Conservation (phyloP, 2,888 invertebrate genomes). For the Creontiades dilutus region DNA sequence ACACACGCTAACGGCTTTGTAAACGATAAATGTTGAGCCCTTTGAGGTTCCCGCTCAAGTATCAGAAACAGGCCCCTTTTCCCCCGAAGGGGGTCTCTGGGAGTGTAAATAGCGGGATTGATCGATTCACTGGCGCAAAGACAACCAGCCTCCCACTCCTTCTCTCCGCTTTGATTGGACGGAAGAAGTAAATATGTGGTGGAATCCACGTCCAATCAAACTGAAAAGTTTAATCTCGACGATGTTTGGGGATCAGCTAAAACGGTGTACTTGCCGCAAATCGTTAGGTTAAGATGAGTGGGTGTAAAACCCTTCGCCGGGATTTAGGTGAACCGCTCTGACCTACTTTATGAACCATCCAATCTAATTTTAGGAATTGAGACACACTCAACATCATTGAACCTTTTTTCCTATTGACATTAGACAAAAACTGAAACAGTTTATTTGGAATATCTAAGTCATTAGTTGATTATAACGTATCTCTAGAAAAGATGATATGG, state of each 20-base stretch:
- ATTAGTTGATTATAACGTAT: too few relatives aligned
- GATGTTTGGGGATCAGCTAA: background rate
- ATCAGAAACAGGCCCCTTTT: conserved; percentile 16
- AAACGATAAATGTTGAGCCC: conserved; percentile 12
- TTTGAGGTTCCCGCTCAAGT: conserved; percentile 5
- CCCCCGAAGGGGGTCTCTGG: background rate
- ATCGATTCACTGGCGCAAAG: background rate
- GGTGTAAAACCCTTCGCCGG: too few relatives aligned
- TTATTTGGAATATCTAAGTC: too few relatives aligned
- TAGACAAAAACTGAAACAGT: too few relatives aligned
- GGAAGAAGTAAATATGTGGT: background rate
- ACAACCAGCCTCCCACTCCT: background rate
- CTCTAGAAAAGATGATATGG: too few relatives aligned
- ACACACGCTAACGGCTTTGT: conserved; percentile 19
- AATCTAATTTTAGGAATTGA: too few relatives aligned
- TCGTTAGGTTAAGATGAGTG: too few relatives aligned
- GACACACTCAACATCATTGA: too few relatives aligned
- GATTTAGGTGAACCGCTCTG: too few relatives aligned
- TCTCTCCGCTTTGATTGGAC: background rate
- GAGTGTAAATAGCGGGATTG: conserved; percentile 3
- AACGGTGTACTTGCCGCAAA: too few relatives aligned
- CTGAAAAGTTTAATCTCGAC: background rate
- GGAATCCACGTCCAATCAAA: background rate
- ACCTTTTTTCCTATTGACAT: too few relatives aligned
- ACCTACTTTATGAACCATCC: too few relatives aligned